Base-by-base conservation (phyloP, 2,888 invertebrate species). In the Netelia virgata region DNA sequence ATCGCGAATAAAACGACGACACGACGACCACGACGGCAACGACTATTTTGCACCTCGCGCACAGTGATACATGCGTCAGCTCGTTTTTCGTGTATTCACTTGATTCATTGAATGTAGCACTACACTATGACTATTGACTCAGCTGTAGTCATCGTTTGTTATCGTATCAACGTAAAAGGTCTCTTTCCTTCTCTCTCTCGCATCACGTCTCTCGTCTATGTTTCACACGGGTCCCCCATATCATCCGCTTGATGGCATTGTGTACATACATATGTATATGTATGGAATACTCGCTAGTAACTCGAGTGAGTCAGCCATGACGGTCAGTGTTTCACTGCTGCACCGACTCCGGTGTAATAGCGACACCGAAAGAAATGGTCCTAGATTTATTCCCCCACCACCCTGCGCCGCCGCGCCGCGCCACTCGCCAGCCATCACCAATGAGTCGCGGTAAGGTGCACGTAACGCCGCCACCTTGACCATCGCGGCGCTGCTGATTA, bases 281-380 rank as follows among this genome's bases (percentile, higher is more conserved):
- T 74, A 80, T 69, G 50, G 61, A 85, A 80, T 76, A 79, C 76
- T n/a, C 55, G 59, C 28, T 66, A 41, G 64, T 66, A 66, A 47
- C 75, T 75, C 53, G 66, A 76, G 88, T 91, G 92, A 92, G 91
- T 92, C 92, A 91, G 92, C 92, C 92, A 92, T 92, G 92, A 92
- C 91, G 90, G 90, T 74, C 69, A 66, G 50, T 73, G 72, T 23
- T 75, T 20, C 43, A 63, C 66, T 59, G 36, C 16, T 41, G 5
- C 43, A 64, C 18, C 20, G 28, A 3, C 47, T 47, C 14, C 47
- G 47, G 47, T 14, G 14, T 14, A 47, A 1, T 47, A 47, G 47
- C 47, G 11, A 11, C 14, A 47, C 14, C 10, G 3, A 47, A 14
- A 47, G 14, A 47, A 47, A 47, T 47, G 47, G 47, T 47, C 47